A percentile compares a stretch with the other conserved stretches of the same genome.
phyloP scores from a whole-genome alignment of 2,888 invertebrate genomes.

The Conistra vaccinii region DNA sequence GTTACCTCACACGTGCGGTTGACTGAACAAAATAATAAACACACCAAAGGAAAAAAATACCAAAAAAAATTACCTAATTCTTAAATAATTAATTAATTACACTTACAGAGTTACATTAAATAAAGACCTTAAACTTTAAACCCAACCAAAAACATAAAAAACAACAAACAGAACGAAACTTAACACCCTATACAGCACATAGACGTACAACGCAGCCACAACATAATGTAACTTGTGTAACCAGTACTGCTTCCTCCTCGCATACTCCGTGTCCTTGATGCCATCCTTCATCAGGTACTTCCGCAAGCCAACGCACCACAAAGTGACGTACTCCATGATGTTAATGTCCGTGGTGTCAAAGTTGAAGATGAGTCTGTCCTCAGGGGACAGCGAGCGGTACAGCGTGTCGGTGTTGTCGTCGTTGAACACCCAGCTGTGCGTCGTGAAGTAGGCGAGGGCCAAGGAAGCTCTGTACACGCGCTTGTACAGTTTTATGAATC shows the following conservation, averaged over 20 bases:
- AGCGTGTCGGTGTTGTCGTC: constrained; percentile 59
- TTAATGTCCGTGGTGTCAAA: constrained; percentile 65
- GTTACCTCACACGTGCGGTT: neutral
- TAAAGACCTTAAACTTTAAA: neutral
- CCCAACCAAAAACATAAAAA: neutral
- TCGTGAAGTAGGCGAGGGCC: constrained; percentile 62
- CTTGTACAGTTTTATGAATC: constrained; percentile 64
- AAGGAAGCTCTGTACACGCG: constrained; percentile 61
- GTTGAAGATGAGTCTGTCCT: constrained; percentile 64
- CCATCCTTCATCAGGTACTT: constrained; percentile 66
- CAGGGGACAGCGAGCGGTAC: constrained; percentile 35
- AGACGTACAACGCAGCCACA: constrained; percentile 27
- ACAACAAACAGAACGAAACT: neutral
- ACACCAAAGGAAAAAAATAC: neutral
- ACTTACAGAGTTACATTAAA: neutral
- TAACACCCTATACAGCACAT: constrained; percentile 41
- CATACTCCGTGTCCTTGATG: constrained; percentile 54
- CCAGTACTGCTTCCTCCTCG: constrained; percentile 57
- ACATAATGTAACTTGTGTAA: constrained; percentile 50
- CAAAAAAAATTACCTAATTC: no score
- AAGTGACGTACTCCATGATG: constrained; percentile 54
- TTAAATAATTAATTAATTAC: neutral
- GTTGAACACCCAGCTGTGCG: constrained; percentile 61
- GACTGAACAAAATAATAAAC: neutral
- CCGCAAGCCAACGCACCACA: constrained; percentile 63